A percentile compares a stretch with the other conserved stretches of the same genome.
These are phyloP conservation scores for Craseonycteris thonglongyai DNA, from an alignment of 2,113 vertebrate genomes.

Conservation along the genomic window DNA sequence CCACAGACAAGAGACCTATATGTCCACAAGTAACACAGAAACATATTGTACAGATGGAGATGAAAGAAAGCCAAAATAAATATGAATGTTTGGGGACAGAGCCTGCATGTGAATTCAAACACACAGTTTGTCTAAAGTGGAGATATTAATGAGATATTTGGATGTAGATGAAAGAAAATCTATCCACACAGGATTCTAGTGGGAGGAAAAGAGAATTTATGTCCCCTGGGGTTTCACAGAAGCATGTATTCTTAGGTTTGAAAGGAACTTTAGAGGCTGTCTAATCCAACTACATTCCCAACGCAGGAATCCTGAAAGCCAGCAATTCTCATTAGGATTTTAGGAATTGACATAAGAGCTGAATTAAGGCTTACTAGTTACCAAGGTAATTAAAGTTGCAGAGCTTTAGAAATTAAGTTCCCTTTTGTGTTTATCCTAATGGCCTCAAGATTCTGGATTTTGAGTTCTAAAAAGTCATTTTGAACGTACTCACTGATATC, in stretches of 20 bases:
- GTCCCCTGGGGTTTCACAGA: neutral
- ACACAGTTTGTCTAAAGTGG: neutral
- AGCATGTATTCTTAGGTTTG: neutral
- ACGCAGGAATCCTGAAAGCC: neutral
- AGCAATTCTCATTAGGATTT: neutral
- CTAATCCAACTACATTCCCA: neutral
- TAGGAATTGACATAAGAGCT: neutral
- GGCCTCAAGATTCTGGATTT: neutral
- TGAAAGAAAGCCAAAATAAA: constrained; percentile 27
- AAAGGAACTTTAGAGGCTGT: neutral
- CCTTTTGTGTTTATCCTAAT: neutral
- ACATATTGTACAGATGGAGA: constrained; percentile 1
- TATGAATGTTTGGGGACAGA: neutral
- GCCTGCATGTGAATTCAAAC: neutral
- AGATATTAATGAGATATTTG: neutral
- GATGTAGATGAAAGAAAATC: neutral
- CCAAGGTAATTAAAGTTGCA: neutral
- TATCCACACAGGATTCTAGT: neutral
- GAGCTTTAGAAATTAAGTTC: neutral
- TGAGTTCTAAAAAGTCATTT: neutral
- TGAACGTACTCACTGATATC: neutral
- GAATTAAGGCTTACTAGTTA: neutral
- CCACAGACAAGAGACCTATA: neutral
- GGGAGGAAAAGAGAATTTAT: neutral
- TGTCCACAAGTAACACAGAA: neutral